These are phyloP conservation scores for Pediacus dermestoides DNA, from an alignment of 2,888 invertebrate genomes.

Conservation along the genomic window DNA sequence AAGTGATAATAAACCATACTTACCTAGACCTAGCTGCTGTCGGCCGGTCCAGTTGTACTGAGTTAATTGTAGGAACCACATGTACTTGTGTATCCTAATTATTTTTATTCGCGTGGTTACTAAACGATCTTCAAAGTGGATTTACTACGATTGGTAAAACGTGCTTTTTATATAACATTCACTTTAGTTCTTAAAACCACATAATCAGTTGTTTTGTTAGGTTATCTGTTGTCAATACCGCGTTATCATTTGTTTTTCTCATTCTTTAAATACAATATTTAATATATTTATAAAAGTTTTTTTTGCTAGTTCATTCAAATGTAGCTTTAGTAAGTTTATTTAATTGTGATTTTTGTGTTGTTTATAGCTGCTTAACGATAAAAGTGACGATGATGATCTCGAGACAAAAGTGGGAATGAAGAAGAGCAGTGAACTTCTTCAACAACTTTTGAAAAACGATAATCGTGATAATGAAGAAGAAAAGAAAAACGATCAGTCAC, in stretches of 20 bases:
- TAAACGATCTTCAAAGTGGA: too few species aligned
- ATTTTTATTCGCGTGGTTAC: too few species aligned
- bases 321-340: constrained; percentile 6
- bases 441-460: constrained; percentile 52
- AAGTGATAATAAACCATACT: too few species aligned
- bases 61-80: too few species aligned
- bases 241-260: constrained; percentile 13
- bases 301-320: too few species aligned
- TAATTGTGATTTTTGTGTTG: constrained; percentile 16
- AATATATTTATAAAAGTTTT: too few species aligned
- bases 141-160: too few species aligned
- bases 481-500: constrained; percentile 46
- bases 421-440: constrained; percentile 62
- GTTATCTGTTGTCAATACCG: constrained; percentile 8
- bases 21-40: too few species aligned
- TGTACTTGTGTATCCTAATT: too few species aligned
- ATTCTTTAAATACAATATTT: not conserved
- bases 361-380: constrained; percentile 73
- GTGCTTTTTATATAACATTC: constrained; percentile 2
- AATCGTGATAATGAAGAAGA: constrained; percentile 50
- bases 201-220: constrained; percentile 12
- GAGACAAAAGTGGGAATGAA: constrained; percentile 57
- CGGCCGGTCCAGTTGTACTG: too few species aligned
- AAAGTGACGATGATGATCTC: constrained; percentile 74
- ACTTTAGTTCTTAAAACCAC: constrained; percentile 6